These are phyloP conservation scores for Chaenodraco wilsoni DNA, from an alignment of 2,797 vertebrate species.

Conservation along the genomic window DNA sequence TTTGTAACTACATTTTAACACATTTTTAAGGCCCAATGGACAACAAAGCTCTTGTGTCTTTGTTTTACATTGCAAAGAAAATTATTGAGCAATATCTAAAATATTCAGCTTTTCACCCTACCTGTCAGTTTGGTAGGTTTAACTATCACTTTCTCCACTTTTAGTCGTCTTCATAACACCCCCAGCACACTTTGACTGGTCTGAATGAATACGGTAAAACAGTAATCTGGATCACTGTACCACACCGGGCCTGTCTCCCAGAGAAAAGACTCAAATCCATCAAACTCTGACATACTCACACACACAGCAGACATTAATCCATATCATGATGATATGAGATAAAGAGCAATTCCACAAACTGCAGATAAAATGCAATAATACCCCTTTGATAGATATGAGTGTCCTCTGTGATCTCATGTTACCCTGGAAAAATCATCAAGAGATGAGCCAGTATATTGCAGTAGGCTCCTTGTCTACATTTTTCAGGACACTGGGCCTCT, in stretches of 20 bases:
- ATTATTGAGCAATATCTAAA: neutral
- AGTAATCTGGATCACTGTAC: constrained; percentile 40
- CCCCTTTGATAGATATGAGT: constrained; percentile 24
- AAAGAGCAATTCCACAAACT: constrained; percentile 26
- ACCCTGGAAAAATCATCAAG: constrained; percentile 42
- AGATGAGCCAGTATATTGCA: constrained; percentile 22
- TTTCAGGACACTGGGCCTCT: constrained; percentile 48
- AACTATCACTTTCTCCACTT: constrained; percentile 48
- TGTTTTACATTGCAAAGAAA: constrained; percentile 9
- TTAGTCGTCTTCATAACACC: constrained; percentile 33
- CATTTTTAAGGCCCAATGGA: neutral
- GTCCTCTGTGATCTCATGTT: constrained; percentile 31
- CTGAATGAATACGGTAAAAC: constrained; percentile 59
- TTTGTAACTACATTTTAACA: constrained; percentile 2
- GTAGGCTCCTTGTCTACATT: constrained; percentile 30
- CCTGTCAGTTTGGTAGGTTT: constrained; percentile 44
- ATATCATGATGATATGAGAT: constrained; percentile 42
- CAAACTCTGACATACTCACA: constrained; percentile 23
- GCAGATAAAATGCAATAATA: constrained; percentile 45
- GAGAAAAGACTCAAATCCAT: constrained; percentile 47
- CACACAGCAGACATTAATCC: constrained; percentile 46
- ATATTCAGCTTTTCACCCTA: constrained; percentile 32
- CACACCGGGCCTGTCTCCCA: constrained; percentile 46
- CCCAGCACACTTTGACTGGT: constrained; percentile 57
- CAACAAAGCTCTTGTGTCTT: constrained; percentile 8